Percentiles rank a stretch among this genome's conserved stretches.
Evolutionary conservation across 1,140 invertebrate genomes (phyloP).

Genomic region (Megalonaias nervosa): DNA sequence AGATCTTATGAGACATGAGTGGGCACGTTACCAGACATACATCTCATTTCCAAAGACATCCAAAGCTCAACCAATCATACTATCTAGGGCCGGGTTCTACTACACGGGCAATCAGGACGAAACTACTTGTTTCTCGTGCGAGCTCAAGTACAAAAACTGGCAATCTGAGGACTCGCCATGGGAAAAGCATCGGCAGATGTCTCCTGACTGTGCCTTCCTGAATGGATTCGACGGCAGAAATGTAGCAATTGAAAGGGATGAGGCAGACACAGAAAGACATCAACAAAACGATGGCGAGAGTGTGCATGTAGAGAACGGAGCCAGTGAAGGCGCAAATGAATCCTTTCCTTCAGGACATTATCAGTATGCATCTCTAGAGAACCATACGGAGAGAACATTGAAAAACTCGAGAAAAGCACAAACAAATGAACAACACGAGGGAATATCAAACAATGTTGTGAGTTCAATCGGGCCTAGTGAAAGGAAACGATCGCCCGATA

Average conservation of each 20-base stretch:
- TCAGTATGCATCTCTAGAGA: no score
- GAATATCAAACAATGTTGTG: no score
- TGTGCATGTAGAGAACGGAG: no score
- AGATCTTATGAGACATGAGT: not conserved
- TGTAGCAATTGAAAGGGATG: not conserved
- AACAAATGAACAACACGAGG: no score
- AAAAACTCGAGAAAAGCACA: no score
- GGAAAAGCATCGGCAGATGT: not conserved
- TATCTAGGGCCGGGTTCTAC: constrained; percentile 1
- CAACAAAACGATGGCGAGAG: no score
- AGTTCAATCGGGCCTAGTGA: no score
- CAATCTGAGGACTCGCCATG: not conserved
- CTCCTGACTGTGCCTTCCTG: not conserved
- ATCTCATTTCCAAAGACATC: not conserved
- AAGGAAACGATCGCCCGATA: no score
- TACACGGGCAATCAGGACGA: not conserved
- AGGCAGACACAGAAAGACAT: no score
- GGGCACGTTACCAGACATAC: not conserved
- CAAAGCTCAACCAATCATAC: not conserved
- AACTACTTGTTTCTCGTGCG: not conserved
- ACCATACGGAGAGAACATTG: no score
- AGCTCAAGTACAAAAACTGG: not conserved
- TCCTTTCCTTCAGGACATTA: no score
- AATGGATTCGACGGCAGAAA: not conserved
- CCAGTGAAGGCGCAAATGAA: no score